Conservation (phyloP, 2,797 vertebrate species). For the Dromococcyx pavoninus region DNA sequence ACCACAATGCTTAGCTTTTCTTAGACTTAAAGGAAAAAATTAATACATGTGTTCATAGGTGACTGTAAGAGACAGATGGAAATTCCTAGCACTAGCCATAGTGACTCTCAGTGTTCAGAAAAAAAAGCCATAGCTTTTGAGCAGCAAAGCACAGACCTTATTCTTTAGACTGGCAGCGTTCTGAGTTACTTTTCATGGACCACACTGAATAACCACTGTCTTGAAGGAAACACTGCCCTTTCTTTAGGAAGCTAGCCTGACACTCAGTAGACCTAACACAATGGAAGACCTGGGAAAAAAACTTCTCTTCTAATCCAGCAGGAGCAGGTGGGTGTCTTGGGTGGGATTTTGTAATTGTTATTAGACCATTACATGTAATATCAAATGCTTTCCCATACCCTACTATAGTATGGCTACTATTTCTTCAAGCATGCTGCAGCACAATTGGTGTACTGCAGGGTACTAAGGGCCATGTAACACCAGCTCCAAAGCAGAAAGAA, state of each 20-base stretch:
- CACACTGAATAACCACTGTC: background rate
- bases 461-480: background rate
- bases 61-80: background rate
- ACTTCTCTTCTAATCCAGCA: background rate
- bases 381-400: background rate
- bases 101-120: background rate
- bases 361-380: rapidly evolving
- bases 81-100: background rate
- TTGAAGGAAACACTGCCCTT: background rate
- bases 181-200: background rate
- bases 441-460: background rate
- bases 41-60: background rate
- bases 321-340: background rate
- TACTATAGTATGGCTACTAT: background rate
- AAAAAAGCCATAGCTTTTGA: background rate
- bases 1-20: background rate
- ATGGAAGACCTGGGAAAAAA: background rate
- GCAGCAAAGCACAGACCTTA: background rate
- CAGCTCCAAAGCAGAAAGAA: background rate
- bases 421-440: background rate
- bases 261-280: background rate
- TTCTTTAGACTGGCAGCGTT: background rate
- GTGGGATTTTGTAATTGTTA: background rate
- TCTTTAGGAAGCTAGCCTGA: background rate
- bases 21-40: background rate